These are phyloP conservation scores for Dermochelys coriacea DNA, from an alignment of 2,797 vertebrate genomes.

Conservation along the genomic window DNA sequence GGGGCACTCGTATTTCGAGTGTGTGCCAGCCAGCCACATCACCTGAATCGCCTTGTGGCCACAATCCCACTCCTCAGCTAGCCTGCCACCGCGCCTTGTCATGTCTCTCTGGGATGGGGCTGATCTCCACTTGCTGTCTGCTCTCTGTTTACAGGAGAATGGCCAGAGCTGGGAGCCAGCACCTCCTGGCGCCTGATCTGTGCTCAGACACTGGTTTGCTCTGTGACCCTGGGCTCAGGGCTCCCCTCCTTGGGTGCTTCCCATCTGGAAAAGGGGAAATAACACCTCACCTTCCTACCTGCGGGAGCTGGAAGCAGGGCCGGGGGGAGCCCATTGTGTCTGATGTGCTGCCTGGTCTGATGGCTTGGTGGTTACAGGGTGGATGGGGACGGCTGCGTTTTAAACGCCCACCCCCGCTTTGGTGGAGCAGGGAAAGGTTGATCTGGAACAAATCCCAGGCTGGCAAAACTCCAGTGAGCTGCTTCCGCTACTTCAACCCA, in stretches of 20 bases:
- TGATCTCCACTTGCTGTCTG: slow-evolving; percentile 47
- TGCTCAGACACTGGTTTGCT: neutral
- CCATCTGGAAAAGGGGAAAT: neutral
- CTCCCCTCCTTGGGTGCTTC: rapidly evolving
- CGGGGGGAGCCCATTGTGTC: neutral
- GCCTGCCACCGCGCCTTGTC: rapidly evolving
- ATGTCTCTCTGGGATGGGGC: rapidly evolving
- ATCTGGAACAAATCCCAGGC: neutral
- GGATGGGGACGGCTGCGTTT: no score
- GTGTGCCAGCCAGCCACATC: no score
- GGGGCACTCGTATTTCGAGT: neutral
- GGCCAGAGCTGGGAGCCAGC: neutral
- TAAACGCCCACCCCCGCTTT: neutral
- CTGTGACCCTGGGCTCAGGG: neutral
- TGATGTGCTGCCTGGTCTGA: neutral
- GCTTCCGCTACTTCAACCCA: rapidly evolving
- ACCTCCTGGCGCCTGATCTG: neutral
- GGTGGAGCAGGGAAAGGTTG: rapidly evolving
- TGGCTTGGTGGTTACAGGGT: neutral
- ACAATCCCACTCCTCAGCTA: rapidly evolving
- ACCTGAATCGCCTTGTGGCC: no score
- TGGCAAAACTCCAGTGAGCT: neutral
- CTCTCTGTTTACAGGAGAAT: neutral
- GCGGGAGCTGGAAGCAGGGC: neutral
- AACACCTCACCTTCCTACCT: neutral